Percentiles rank a stretch among this genome's conserved stretches.
Evolutionary conservation across 2,888 invertebrate genomes (phyloP).

Genomic region (Drosophila formosana): DNA sequence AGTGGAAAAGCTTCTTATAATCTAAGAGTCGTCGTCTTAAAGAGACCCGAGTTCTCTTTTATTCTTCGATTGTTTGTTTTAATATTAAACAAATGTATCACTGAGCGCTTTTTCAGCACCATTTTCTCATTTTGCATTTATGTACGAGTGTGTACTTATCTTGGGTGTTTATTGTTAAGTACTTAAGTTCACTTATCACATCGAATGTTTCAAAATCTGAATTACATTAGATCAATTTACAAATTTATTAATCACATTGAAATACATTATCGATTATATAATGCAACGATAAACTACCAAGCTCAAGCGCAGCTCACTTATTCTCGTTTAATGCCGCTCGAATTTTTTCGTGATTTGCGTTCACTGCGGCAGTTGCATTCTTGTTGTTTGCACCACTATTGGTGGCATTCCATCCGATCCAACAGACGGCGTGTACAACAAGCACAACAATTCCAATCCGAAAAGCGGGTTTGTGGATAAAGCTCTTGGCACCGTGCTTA

Average conservation of each 20-base stretch:
- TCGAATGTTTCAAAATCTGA: not conserved
- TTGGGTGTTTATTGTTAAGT: not conserved
- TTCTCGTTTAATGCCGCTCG: slow-evolving; percentile 40
- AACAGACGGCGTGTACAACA: slow-evolving; percentile 64
- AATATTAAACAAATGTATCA: not conserved
- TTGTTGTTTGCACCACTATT: slow-evolving; percentile 17
- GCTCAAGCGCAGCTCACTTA: not conserved
- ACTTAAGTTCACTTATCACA: not conserved
- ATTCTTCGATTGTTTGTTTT: not conserved
- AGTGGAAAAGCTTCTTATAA: not conserved
- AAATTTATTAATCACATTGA: not conserved
- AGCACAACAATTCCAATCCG: slow-evolving; percentile 73
- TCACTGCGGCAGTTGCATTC: slow-evolving; percentile 22
- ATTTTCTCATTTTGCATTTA: not conserved
- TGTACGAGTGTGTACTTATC: not conserved
- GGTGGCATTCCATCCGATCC: slow-evolving; percentile 68
- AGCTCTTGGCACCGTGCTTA: slow-evolving; percentile 29
- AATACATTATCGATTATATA: slow-evolving; percentile 4
- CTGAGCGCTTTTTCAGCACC: not conserved
- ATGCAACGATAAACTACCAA: not conserved
- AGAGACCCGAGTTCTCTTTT: not conserved
- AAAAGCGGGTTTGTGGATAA: slow-evolving; percentile 56
- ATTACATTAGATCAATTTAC: not conserved
- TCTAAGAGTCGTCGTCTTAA: not conserved
- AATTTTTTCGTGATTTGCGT: slow-evolving; percentile 55